Evolutionary conservation across 2,113 vertebrate species (phyloP), one percentile per base, ranked within the genome.

Genomic region (Entomyzon cyanotis): DNA sequence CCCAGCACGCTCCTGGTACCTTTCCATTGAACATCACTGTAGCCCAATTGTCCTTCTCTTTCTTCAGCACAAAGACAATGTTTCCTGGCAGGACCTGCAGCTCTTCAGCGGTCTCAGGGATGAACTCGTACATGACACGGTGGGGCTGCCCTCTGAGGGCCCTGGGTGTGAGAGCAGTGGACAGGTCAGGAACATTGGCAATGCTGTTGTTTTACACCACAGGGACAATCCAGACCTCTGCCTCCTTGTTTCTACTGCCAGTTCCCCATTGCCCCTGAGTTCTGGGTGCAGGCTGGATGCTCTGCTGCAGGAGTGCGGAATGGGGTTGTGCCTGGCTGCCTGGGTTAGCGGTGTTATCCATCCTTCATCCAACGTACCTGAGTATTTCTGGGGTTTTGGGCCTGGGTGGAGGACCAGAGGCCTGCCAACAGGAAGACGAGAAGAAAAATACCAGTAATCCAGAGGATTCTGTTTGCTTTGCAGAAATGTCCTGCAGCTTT

Each of bases 21-120:
- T 99, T 98, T 90, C 98, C 99, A 0, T 99, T 99, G 97, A 99
- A 99, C 92, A 99, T 95, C 92, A 99, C 99, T 0, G 98, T 99
- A 3, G 99, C 99, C 99, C 99, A 99, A 94, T 99, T 99, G 93
- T 99, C 99, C 5, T 96, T 95, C 42, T 98, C 98, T 87, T 98
- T 99, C 96, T 99, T 98, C 96, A 99, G 96, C 56, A 99, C 99
- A 95, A 99, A 99, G 90, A 99, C 99, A 9, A 99, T 98, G 83
- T 99, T 99, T 41, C 99, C 99, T 0, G 99, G 99, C 96, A 99
- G 98, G 42, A 99, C 99, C 33, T 98, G 98, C 84, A 99, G 96
- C 97, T 99, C 99, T 63, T 98, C 98, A 0, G 84, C n/a, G 0
- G 99, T 99, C 97, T 99, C 99, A 0, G 99, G 99, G 60, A 98